Percentiles rank a stretch among this genome's conserved stretches.
phyloP scores from a whole-genome alignment of 2,797 vertebrate species.

The Champsocephalus esox region DNA sequence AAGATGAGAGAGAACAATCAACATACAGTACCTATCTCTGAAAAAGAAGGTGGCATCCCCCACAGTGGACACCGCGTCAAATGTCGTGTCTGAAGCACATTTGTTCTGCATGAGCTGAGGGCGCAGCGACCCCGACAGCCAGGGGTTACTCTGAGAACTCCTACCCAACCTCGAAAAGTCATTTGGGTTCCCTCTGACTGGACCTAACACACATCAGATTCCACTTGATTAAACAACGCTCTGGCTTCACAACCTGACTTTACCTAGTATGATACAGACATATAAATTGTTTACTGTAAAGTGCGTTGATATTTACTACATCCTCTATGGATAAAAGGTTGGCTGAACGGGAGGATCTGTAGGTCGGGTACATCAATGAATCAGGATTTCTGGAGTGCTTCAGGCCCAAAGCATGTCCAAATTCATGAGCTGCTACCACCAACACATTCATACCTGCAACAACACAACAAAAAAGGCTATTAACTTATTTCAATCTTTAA shows the following conservation, averaged over 20 bases:
- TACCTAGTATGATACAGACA: not conserved
- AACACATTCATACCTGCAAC: slow-evolving; percentile 83
- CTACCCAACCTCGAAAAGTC: slow-evolving; percentile 53
- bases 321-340: slow-evolving; percentile 84
- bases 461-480: slow-evolving; percentile 13
- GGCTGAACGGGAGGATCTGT: slow-evolving; percentile 66
- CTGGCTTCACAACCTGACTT: not conserved
- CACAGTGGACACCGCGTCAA: slow-evolving; percentile 75
- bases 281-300: slow-evolving; percentile 80
- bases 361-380: slow-evolving; percentile 87
- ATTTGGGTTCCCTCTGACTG: slow-evolving; percentile 46
- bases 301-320: slow-evolving; percentile 80
- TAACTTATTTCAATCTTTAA: not conserved
- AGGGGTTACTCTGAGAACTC: slow-evolving; percentile 57
- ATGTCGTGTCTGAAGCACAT: slow-evolving; percentile 77
- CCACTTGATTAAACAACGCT: not conserved
- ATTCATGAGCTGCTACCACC: slow-evolving; percentile 86
- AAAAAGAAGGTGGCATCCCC: slow-evolving; percentile 79
- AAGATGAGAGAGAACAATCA: not conserved
- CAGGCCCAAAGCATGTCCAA: slow-evolving; percentile 88
- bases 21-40: slow-evolving; percentile 67
- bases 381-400: slow-evolving; percentile 84
- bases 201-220: slow-evolving; percentile 56
- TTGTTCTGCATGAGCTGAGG: slow-evolving; percentile 71
- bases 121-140: slow-evolving; percentile 52